Percentiles rank a stretch among this genome's conserved stretches.
Evolutionary conservation across 2,797 vertebrate genomes (phyloP).

Genomic region (Squalus acanthias): DNA sequence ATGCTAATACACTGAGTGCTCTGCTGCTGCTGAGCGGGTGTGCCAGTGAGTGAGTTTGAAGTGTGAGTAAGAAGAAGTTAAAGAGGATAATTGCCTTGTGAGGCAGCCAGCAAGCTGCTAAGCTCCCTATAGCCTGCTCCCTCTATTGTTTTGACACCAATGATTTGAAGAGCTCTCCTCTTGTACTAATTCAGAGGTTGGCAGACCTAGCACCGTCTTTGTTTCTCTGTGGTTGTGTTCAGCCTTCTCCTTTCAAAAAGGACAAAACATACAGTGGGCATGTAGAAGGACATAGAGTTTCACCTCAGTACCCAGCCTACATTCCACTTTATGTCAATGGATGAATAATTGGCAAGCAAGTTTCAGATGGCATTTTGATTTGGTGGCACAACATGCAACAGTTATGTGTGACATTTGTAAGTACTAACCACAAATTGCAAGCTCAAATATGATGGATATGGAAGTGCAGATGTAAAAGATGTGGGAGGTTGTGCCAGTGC

Average conservation of each 20-base stretch:
- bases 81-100: not conserved
- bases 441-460: not conserved
- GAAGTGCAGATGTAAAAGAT: too few species aligned
- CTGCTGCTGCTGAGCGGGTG: not conserved
- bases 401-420: not conserved
- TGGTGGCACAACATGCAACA: not conserved
- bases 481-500: too few species aligned
- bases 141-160: not conserved
- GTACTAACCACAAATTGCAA: not conserved
- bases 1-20: not conserved
- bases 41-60: not conserved
- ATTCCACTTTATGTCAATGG: not conserved
- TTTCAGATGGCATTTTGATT: not conserved
- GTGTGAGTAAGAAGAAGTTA: not conserved
- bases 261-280: not conserved
- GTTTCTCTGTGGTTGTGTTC: not conserved
- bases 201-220: not conserved
- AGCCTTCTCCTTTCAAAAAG: not conserved
- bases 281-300: not conserved
- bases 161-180: not conserved
- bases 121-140: not conserved
- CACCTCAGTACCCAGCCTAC: not conserved
- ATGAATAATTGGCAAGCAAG: not conserved
- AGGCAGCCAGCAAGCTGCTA: not conserved
- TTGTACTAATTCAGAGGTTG: not conserved